Base-by-base conservation (phyloP, 2,113 vertebrate species). In the Acanthisitta chloris region DNA sequence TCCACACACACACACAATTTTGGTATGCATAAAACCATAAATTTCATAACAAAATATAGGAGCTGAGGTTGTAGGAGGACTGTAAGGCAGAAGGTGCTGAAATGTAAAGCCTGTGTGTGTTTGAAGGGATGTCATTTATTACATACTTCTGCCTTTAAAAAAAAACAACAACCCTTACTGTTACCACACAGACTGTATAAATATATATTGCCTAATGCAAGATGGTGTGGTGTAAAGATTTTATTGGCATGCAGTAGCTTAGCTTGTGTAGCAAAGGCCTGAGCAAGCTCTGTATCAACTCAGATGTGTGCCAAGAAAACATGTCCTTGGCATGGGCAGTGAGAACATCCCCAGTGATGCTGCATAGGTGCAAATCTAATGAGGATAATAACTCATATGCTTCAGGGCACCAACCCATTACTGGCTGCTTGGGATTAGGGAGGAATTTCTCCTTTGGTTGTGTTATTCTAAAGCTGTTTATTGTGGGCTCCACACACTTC, bases 51-150 rank as follows among this genome's bases (percentile, higher is more conserved):
- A 94, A 93, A 95, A 95, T 89, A 93, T 88, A 95, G 92, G 74
- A 95, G 88, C 88, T 76, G 94, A 94, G 84, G 65, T 93, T 96
- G 94, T 88, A 95, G 93, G 86, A 96, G 93, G 92, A 97, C 92
- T 93, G 90, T 86, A 94, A 96, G 88, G 93, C 96, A 95, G 92
- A 90, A 96, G 96, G 94, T 94, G 92, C 86, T 94, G 88, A 96
- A 94, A 96, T 95, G 87, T 81, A 70, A 95, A 95, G 82, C 92
- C 95, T 90, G 73, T 88, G 61, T 90, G 81, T 88, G 86, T 96
- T 93, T 96, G 91, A 96, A 96, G 94, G 96, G 94, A 95, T 96
- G 88, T 96, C 93, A 93, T 96, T 96, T 94, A 94, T 95, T 96
- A 95, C 88, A 94, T 92, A 93, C 83, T 88, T 96, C 80, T 96